Conservation (phyloP, 2,888 invertebrate species). For the Catotricha subobsoleta region DNA sequence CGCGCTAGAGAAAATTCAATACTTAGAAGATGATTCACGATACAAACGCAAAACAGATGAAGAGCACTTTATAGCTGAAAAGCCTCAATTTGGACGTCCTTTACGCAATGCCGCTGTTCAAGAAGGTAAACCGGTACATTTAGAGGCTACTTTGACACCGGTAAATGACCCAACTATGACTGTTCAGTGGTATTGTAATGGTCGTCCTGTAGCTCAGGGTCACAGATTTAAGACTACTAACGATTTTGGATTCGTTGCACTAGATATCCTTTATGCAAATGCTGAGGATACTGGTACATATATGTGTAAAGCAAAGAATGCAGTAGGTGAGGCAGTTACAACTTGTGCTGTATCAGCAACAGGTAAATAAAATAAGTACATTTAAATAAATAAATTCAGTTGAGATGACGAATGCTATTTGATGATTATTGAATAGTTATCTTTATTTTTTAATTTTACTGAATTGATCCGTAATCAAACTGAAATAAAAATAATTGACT, state of each 20-base stretch:
- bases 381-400: background rate
- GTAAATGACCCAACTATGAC: constrained; percentile 97
- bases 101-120: constrained; percentile 68
- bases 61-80: constrained; percentile 60
- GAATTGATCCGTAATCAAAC: no score
- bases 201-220: constrained; percentile 77
- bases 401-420: background rate
- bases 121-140: constrained; percentile 75
- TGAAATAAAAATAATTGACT: no score
- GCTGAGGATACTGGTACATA: constrained; percentile 95
- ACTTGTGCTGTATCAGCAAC: constrained; percentile 76
- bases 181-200: constrained; percentile 97
- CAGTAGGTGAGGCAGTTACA: constrained; percentile 88
- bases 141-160: constrained; percentile 89
- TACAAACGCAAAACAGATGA: constrained; percentile 53
- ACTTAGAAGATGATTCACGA: constrained; percentile 71
- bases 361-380: constrained; percentile 35
- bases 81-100: constrained; percentile 77
- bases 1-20: constrained; percentile 78
- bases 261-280: constrained; percentile 92
- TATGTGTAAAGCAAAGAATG: constrained; percentile 89
- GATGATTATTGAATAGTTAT: background rate
- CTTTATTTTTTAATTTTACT: constrained; percentile 6
- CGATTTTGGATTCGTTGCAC: constrained; percentile 93
- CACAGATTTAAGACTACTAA: constrained; percentile 92